Conservation (phyloP, 2,797 vertebrate species). For the Helicolenus hilgendorfi region DNA sequence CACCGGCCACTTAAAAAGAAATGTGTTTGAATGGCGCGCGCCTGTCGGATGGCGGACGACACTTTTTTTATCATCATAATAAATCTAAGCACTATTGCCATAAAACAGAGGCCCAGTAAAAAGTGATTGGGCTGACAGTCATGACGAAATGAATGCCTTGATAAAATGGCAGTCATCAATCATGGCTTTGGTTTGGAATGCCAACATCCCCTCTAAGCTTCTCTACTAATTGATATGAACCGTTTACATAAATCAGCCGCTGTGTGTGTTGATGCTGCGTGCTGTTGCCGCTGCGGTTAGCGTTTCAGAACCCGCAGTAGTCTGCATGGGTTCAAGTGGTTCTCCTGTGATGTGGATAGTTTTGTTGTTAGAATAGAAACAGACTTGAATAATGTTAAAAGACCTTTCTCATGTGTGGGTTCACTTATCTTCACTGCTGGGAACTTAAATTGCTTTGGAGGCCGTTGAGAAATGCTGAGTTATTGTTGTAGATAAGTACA, state of each 20-base stretch:
- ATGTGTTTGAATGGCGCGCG: constrained; percentile 47
- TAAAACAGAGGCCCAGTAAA: constrained; percentile 77
- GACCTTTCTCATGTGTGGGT: not conserved
- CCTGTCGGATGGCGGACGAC: constrained; percentile 56
- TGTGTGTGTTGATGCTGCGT: constrained; percentile 35
- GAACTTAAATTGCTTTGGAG: not conserved
- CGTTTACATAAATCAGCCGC: constrained; percentile 78
- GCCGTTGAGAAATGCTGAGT: not conserved
- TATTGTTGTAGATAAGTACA: not conserved
- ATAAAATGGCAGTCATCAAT: constrained; percentile 84
- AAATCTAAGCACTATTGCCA: constrained; percentile 76
- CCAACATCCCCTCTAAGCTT: constrained; percentile 60
- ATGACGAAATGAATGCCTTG: constrained; percentile 78
- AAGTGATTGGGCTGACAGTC: constrained; percentile 79
- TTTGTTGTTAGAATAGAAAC: constrained; percentile 2
- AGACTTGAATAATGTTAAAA: not conserved
- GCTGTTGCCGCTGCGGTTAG: constrained; percentile 54
- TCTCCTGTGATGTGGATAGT: not conserved
- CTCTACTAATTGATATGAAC: constrained; percentile 79
- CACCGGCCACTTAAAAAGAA: constrained; percentile 45
- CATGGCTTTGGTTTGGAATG: constrained; percentile 69
- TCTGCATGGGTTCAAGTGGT: constrained; percentile 23
- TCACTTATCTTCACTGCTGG: not conserved
- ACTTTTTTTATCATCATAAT: constrained; percentile 83
- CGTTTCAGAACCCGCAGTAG: constrained; percentile 13